Conservation (phyloP, 2,888 invertebrate species). For the Apamea crenata region DNA sequence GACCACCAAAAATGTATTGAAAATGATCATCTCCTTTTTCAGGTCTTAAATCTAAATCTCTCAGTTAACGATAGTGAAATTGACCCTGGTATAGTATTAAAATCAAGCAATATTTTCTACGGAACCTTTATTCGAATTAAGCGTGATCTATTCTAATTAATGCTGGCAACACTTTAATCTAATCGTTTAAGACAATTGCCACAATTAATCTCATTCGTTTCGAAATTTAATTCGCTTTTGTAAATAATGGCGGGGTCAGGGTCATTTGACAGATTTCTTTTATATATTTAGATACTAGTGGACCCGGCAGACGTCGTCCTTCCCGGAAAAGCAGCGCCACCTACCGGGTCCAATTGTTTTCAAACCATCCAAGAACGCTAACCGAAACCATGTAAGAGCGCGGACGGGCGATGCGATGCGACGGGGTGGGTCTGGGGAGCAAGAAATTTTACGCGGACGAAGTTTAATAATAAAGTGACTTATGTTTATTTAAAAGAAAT, state of each 20-base stretch:
- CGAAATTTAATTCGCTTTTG: slow-evolving; percentile 70
- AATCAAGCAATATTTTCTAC: slow-evolving; percentile 22
- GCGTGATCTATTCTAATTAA: slow-evolving; percentile 60
- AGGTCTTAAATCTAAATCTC: too few species aligned
- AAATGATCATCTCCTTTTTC: too few species aligned
- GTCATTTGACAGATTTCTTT: slow-evolving; percentile 53
- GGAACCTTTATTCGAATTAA: slow-evolving; percentile 52
- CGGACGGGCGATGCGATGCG: too few species aligned
- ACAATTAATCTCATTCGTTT: slow-evolving; percentile 72
- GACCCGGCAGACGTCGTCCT: too few species aligned
- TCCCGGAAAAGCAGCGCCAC: too few species aligned
- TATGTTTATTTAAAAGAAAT: background rate
- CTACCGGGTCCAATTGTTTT: too few species aligned
- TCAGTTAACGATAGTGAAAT: background rate
- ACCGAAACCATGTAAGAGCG: too few species aligned
- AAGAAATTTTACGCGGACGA: background rate
- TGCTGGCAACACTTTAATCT: slow-evolving; percentile 63
- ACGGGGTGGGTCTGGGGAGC: too few species aligned
- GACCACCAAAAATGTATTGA: background rate
- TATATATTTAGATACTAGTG: too few species aligned
- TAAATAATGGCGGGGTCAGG: slow-evolving; percentile 66
- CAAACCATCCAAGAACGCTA: too few species aligned
- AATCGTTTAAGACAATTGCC: slow-evolving; percentile 71
- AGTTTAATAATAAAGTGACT: too few species aligned
- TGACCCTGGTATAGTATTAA: background rate